Evolutionary conservation across 2,113 vertebrate species (phyloP), one percentile per base, ranked within the genome.

Genomic region (Engystomops pustulosus): DNA sequence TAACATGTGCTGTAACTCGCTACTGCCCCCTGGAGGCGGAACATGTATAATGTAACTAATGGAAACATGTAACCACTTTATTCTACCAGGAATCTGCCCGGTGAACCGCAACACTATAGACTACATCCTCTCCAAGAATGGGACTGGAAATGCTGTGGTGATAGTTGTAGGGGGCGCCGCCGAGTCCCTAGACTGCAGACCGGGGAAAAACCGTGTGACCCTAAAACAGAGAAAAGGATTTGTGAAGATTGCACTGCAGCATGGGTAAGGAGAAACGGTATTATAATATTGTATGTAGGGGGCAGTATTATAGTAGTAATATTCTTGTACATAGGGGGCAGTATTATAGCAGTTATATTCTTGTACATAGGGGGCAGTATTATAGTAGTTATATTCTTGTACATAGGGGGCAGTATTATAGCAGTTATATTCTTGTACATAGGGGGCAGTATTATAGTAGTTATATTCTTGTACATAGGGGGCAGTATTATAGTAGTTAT

Each of bases 71-170:
- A n/a, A 8, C 10, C 18, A 4, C 5, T 67, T 67, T 67, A 17
- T 7, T 18, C 23, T 32, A 8, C 25, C 34, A 99, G 98, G 98
- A 77, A 97, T 99, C 86, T 98, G 96, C 84, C 98, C 98, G 0
- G 98, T 99, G 84, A 97, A 96, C 86, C 94, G 89, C 17, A 95
- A 98, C 89, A 97, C 96, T 82, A 99, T 99, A 0, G 96, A 99
- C 88, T 98, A 96, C 89, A 93, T 99, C 87, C 93, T 99, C 65
- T 95, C 98, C 0, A 91, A 93, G 79, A 98, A 95, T 0, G 98
- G 97, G 77, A 96, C 86, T 0, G 98, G 98, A 65, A 99, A 99
- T 0, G 98, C 97, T 0, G 94, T 99, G 84, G 86, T 99, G 90
- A 99, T 99, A 0, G 98, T 97, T 0, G 94, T 99, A 0, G 98